A percentile compares a stretch with the other conserved stretches of the same genome.
Evolutionary conservation across 2,797 vertebrate species (phyloP).

Genomic region (Chiloscyllium punctatum): DNA sequence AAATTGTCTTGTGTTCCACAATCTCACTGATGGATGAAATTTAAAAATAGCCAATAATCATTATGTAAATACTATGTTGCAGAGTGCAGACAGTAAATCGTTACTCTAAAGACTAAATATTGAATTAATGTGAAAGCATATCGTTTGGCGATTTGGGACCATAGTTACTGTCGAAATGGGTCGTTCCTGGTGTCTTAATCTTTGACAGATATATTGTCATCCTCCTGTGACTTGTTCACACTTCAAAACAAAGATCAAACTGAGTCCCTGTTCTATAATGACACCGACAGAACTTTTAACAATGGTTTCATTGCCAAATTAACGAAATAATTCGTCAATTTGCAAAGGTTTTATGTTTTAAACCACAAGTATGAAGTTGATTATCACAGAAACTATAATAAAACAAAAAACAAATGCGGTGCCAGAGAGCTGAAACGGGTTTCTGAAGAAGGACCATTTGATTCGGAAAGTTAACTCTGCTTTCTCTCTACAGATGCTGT

Average conservation of each 20-base stretch:
- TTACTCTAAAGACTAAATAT: background rate
- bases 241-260: background rate
- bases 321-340: background rate
- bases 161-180: too few relatives aligned
- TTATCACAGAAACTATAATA: too few relatives aligned
- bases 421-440: too few relatives aligned
- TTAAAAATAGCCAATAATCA: conserved; percentile 4
- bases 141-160: background rate
- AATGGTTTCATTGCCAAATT: background rate
- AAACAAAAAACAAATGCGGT: too few relatives aligned
- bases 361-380: too few relatives aligned
- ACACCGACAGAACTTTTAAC: background rate
- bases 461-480: too few relatives aligned
- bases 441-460: too few relatives aligned
- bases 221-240: background rate
- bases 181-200: background rate
- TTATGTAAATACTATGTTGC: conserved; percentile 8
- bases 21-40: background rate
- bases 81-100: background rate
- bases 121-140: background rate
- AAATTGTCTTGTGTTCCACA: background rate
- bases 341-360: background rate
- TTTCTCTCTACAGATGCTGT: too few relatives aligned
- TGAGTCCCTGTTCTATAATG: background rate
- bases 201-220: background rate